Base-by-base conservation (phyloP, 2,888 invertebrate genomes). In the Mesorhabditis spiculigera region DNA sequence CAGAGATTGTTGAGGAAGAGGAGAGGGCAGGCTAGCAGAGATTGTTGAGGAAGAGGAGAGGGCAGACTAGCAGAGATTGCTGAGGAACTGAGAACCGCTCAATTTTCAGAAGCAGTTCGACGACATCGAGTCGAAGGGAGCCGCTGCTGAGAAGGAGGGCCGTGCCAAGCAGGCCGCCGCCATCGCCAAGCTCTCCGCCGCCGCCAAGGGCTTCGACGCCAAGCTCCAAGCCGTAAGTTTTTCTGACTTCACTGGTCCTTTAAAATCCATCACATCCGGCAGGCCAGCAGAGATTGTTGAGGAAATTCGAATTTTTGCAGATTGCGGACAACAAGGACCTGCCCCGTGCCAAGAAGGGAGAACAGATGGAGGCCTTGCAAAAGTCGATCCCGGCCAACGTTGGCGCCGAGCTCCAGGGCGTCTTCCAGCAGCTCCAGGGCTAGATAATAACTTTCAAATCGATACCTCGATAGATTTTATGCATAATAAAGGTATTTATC, bases 141-240 rank as follows among this genome's bases (percentile, higher is more conserved):
- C 28, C 28, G 28, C 28, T 28, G 28, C 28, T 3, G 28, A 28
- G 28, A 28, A 28, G 28, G 28, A 28, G 28, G 28, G 58, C 58
- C 58, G 58, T 50, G 58, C 58, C n/a, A 10, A 50, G n/a, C 58
- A 50, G n/a, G 58, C 58, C 58, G 58, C 58, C 58, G 58, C 58
- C n/a, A n/a, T 50, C n/a, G 58, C 58, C n/a, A 10, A n/a, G 8
- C 58, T 50, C n/a, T 50, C 58, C n/a, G 58, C 58, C 8, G 58
- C 58, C 8, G 58, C 58, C n/a, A 10, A 50, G n/a, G 58, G 10
- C n/a, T 50, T 50, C 58, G 58, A 50, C n/a, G n/a, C 8, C 8
- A 10, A 50, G n/a, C 8, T 50, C 10, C 58, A 50, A 50, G 58
- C 58, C 1, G 58, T 50, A 3, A 50, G 58, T 13, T 28, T 28